A percentile compares a stretch with the other conserved stretches of the same genome.
Conservation (phyloP, 2,797 vertebrate species). For the Betta splendens region DNA sequence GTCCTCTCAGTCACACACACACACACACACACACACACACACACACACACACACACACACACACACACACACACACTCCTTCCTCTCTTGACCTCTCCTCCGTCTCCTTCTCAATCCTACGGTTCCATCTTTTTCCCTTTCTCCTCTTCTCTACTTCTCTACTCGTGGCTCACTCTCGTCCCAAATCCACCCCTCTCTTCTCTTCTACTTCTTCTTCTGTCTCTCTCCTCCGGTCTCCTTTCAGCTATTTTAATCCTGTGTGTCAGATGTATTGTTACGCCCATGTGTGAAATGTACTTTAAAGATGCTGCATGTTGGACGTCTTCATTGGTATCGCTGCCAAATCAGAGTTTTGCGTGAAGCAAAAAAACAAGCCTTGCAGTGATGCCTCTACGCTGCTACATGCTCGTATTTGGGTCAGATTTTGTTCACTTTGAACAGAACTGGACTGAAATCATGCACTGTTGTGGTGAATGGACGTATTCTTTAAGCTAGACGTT, state of each 20-base stretch:
- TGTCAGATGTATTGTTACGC: conserved; percentile 52
- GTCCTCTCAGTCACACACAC: conserved; percentile 29
- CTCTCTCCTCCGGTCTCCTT: conserved; percentile 31
- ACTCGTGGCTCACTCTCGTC: conserved; percentile 17
- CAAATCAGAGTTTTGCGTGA: conserved; percentile 49
- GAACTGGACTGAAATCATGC: conserved; percentile 16
- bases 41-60: conserved; percentile 26
- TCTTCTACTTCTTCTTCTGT: conserved; percentile 9
- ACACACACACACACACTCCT: conserved; percentile 26
- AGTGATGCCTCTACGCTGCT: conserved; percentile 19
- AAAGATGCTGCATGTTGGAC: conserved; percentile 45
- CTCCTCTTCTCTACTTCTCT: conserved; percentile 22
- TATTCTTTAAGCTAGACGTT: too few species aligned
- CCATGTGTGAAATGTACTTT: conserved; percentile 58
- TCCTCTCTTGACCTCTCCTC: conserved; percentile 34
- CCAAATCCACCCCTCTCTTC: conserved; percentile 22
- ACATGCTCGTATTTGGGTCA: conserved; percentile 50
- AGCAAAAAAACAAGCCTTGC: conserved; percentile 24
- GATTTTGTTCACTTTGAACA: conserved; percentile 20
- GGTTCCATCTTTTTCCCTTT: conserved; percentile 42
- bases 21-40: conserved; percentile 30
- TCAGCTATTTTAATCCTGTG: conserved; percentile 62
- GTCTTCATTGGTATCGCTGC: conserved; percentile 47
- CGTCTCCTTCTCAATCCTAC: conserved; percentile 43
- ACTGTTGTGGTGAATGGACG: too few species aligned